phyloP scores from a whole-genome alignment of 2,797 vertebrate genomes.

The Cyclopterus lumpus region DNA sequence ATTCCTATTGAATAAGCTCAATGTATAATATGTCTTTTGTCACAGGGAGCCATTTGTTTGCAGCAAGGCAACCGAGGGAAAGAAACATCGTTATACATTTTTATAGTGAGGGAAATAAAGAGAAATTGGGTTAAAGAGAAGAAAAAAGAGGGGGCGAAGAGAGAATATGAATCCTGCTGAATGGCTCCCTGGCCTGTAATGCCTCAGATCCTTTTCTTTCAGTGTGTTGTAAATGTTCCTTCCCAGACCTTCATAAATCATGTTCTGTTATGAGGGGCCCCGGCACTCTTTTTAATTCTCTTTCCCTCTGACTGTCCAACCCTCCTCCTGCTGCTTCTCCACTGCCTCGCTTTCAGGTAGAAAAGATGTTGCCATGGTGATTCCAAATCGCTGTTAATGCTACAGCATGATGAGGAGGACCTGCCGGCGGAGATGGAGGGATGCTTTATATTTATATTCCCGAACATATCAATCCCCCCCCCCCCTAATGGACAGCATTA shows the following conservation, averaged over 20 bases:
- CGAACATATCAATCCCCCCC: slow-evolving; percentile 2
- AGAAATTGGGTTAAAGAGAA: neutral
- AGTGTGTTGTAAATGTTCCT: slow-evolving; percentile 39
- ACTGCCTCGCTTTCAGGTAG: slow-evolving; percentile 59
- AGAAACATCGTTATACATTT: neutral
- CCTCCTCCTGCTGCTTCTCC: slow-evolving; percentile 27
- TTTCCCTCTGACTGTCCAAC: neutral
- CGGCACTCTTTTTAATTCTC: slow-evolving; percentile 15
- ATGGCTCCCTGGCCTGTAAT: slow-evolving; percentile 15
- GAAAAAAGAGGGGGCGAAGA: neutral
- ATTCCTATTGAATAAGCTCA: neutral
- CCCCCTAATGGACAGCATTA: neutral
- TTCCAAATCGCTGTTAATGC: slow-evolving; percentile 52
- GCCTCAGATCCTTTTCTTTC: slow-evolving; percentile 19
- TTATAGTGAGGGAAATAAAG: too few relatives aligned
- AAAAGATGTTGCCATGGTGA: slow-evolving; percentile 75
- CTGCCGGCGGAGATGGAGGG: slow-evolving; percentile 12
- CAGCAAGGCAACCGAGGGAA: neutral
- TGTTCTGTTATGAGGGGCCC: slow-evolving; percentile 37
- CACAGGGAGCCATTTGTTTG: neutral
- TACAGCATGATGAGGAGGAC: slow-evolving; percentile 29
- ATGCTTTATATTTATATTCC: slow-evolving; percentile 60
- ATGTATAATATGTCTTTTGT: neutral
- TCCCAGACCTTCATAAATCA: slow-evolving; percentile 56
- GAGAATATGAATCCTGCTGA: slow-evolving; percentile 15